Percentiles rank a stretch among this genome's conserved stretches.
Evolutionary conservation across 2,888 invertebrate species (phyloP).

Genomic region (Pegoplata infirma): DNA sequence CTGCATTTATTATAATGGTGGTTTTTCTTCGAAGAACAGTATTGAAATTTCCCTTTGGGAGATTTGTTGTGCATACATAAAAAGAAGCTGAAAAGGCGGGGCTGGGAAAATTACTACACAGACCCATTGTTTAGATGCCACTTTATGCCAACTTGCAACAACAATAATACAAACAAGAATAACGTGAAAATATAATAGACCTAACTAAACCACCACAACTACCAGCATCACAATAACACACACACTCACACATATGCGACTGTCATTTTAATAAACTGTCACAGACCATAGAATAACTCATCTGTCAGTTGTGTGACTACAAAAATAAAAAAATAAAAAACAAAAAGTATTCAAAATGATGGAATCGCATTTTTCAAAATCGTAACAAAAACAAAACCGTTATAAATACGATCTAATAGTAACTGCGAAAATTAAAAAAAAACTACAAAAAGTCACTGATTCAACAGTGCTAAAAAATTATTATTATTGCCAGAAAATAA

Average conservation of each 20-base stretch:
- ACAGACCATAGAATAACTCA: constrained; percentile 31
- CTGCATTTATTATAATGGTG: constrained; percentile 35
- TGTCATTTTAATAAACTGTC: constrained; percentile 31
- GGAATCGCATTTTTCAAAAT: constrained; percentile 29
- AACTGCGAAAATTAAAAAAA: neutral
- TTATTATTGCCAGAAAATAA: too few species aligned
- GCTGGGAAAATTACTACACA: constrained; percentile 3
- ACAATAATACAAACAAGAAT: neutral
- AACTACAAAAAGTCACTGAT: too few species aligned
- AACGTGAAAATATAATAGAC: neutral
- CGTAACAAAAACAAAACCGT: constrained; percentile 1
- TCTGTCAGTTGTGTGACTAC: constrained; percentile 46
- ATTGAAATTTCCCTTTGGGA: constrained; percentile 34
- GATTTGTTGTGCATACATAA: constrained; percentile 14
- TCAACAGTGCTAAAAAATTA: too few species aligned
- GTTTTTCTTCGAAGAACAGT: constrained; percentile 18
- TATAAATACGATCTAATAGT: too few species aligned
- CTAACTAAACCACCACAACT: neutral
- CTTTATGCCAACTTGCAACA: constrained; percentile 19
- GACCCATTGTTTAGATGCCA: constrained; percentile 31
- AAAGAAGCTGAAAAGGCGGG: constrained; percentile 20
- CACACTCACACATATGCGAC: too few species aligned
- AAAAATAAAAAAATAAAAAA: too few species aligned
- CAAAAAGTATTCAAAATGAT: constrained; percentile 31
- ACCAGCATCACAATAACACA: neutral